A percentile compares a stretch with the other conserved stretches of the same genome.
Conservation (phyloP, 1,140 invertebrate species). For the Magallana angulata region DNA sequence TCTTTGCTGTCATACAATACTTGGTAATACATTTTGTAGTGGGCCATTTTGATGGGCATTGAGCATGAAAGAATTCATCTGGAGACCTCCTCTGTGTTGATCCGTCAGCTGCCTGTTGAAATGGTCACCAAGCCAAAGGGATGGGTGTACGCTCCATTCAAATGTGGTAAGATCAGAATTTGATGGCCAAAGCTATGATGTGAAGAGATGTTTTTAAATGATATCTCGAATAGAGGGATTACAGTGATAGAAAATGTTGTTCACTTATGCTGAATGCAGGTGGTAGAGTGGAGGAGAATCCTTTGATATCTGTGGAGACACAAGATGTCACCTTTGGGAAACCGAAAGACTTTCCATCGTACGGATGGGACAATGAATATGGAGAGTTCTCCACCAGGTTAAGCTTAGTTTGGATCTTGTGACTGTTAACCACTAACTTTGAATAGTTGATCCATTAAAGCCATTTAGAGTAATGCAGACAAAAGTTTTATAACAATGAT, state of each 20-base stretch:
- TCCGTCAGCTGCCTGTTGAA: conserved; percentile 76
- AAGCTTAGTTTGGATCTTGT: neutral
- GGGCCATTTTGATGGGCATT: conserved; percentile 79
- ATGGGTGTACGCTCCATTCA: conserved; percentile 74
- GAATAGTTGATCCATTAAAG: neutral
- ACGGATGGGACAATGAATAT: conserved; percentile 80
- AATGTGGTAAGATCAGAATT: conserved; percentile 63
- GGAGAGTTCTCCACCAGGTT: conserved; percentile 71
- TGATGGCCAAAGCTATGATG: neutral
- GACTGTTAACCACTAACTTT: too few species aligned
- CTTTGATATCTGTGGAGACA: conserved; percentile 64
- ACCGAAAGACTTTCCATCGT: conserved; percentile 76
- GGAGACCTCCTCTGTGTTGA: conserved; percentile 79
- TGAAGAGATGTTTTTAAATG: neutral
- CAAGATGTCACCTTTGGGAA: conserved; percentile 75
- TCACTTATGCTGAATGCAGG: conserved; percentile 47
- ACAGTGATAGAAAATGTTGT: neutral
- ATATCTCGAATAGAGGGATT: too few species aligned
- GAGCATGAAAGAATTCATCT: conserved; percentile 79
- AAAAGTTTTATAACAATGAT: neutral
- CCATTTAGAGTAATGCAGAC: neutral
- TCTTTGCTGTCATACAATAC: neutral
- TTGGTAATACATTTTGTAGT: conserved; percentile 66
- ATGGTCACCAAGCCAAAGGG: conserved; percentile 73
- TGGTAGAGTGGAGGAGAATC: conserved; percentile 62